Evolutionary conservation across 30 jellyfish, hydroid and myxozoan species (phyloP), one percentile per base, ranked within the genome.

Genomic region (Cassiopea andromeda): DNA sequence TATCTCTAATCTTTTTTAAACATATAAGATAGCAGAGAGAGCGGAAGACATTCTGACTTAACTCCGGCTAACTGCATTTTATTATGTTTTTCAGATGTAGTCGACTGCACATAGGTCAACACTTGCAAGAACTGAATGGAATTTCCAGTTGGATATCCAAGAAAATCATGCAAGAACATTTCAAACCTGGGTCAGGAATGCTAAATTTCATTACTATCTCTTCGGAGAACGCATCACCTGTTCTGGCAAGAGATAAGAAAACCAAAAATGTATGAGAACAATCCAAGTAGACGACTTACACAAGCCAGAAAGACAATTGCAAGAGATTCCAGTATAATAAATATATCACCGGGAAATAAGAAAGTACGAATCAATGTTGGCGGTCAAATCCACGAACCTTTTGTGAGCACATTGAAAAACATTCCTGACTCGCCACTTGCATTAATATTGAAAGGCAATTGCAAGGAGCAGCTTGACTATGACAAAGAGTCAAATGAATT

Each of bases 371-470:
- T 94, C 6, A 94, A 94, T 81, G 98, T 94, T 69, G 98, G 98
- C 17, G 98, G 98, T 18, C 90, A 90, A 71, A 75, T 83, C 18
- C 97, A 90, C 78, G 92, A 91, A 48, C 91, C 98, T n/a, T 90
- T 82, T 54, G 95, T 77, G 17, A 85, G 97, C 82, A 94, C 98
- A 12, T 71, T 94, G 46, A 77, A 74, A 58, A 94, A 94, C 86
- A 83, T 94, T 67, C 98, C 98, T 1, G 98, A 94, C 75, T 94
- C 98, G 14, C 98, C 98, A 19, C 93, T 94, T 14, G 92, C 98
- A 1, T 85, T 96, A 92, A 94, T 94, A 12, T 67, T 90, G 81
- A 67, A 84, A 44, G 98, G 90, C 18, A 97, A 90, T 15, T 89
- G 71, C 80, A 84, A 75, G 45, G 77, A 71, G 3, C 77, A 72